Evolutionary conservation across 2,113 vertebrate species (phyloP).

Genomic region (Paramisgurnus dabryanus): DNA sequence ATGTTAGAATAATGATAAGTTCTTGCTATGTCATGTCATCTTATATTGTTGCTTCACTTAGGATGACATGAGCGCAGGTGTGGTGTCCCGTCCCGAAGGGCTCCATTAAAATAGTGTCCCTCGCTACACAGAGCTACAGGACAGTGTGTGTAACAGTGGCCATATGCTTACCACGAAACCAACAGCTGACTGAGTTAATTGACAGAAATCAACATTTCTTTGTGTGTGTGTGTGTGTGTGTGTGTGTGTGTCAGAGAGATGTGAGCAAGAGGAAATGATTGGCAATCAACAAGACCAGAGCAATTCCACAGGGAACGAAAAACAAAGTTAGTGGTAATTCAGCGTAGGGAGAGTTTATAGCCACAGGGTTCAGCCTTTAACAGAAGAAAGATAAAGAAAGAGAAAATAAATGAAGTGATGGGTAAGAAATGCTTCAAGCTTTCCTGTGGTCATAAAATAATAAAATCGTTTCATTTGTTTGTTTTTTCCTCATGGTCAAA

Average conservation of each 20-base stretch:
- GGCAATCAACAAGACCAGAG: constrained; percentile 41
- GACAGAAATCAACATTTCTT: constrained; percentile 82
- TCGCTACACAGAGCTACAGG: constrained; percentile 67
- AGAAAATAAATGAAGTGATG: not conserved
- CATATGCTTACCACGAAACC: constrained; percentile 81
- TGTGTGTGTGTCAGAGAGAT: constrained; percentile 42
- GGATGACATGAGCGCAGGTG: constrained; percentile 73
- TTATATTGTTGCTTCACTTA: constrained; percentile 62
- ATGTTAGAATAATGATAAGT: not conserved
- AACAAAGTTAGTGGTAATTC: constrained; percentile 14
- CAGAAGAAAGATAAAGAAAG: not conserved
- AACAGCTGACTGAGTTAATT: constrained; percentile 83
- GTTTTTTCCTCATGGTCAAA: not conserved
- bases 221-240: constrained; percentile 39
- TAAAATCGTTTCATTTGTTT: not conserved
- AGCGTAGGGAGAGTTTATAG: constrained; percentile 33
- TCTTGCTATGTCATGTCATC: not conserved
- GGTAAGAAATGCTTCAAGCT: not conserved
- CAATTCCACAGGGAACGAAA: constrained; percentile 18
- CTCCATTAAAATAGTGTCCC: constrained; percentile 78
- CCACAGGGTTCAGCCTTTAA: constrained; percentile 18
- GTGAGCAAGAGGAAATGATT: constrained; percentile 37
- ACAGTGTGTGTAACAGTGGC: constrained; percentile 77
- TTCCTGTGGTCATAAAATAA: not conserved
- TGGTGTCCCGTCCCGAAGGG: constrained; percentile 75